A percentile compares a stretch with the other conserved stretches of the same genome.
Evolutionary conservation across 2,797 vertebrate species (phyloP).

Genomic region (Sebastiscus tertius): DNA sequence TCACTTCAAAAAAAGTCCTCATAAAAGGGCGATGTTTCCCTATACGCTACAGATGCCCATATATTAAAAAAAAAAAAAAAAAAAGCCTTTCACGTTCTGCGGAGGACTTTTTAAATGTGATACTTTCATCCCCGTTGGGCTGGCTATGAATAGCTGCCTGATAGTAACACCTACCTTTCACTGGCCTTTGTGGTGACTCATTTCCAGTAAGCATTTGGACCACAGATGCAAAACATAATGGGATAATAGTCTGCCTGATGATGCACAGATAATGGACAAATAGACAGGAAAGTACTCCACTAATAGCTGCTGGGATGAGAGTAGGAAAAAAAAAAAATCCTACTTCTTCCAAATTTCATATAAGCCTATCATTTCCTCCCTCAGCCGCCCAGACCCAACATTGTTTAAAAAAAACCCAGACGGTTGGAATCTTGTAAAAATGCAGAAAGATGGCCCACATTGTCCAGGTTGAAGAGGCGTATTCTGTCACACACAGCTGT

Average conservation of each 20-base stretch:
- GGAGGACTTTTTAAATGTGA: slow-evolving; percentile 69
- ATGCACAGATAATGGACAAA: slow-evolving; percentile 81
- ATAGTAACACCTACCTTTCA: slow-evolving; percentile 78
- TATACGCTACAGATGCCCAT: slow-evolving; percentile 9
- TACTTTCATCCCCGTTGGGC: slow-evolving; percentile 69
- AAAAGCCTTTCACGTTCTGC: slow-evolving; percentile 54
- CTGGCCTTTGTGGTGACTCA: slow-evolving; percentile 74
- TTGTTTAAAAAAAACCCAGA: slow-evolving; percentile 35
- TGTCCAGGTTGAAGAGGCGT: slow-evolving; percentile 48
- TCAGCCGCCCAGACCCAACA: slow-evolving; percentile 50
- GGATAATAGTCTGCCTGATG: slow-evolving; percentile 81
- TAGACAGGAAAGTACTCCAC: slow-evolving; percentile 74
- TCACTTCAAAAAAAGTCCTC: slow-evolving; percentile 57
- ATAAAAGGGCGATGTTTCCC: slow-evolving; percentile 35
- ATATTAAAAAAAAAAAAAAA: background rate
- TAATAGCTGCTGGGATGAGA: slow-evolving; percentile 71
- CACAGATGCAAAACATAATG: slow-evolving; percentile 81
- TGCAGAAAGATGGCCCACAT: slow-evolving; percentile 37
- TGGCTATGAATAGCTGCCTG: slow-evolving; percentile 77
- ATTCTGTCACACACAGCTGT: slow-evolving; percentile 72
- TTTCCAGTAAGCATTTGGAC: slow-evolving; percentile 81
- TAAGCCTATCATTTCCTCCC: slow-evolving; percentile 58
- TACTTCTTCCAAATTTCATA: slow-evolving; percentile 68
- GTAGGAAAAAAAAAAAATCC: slow-evolving; percentile 21
- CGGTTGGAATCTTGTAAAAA: slow-evolving; percentile 51